A percentile compares a stretch with the other conserved stretches of the same genome.
These are phyloP conservation scores for Trinorchestia longiramus DNA, from an alignment of 1,140 invertebrate species.

Conservation along the genomic window DNA sequence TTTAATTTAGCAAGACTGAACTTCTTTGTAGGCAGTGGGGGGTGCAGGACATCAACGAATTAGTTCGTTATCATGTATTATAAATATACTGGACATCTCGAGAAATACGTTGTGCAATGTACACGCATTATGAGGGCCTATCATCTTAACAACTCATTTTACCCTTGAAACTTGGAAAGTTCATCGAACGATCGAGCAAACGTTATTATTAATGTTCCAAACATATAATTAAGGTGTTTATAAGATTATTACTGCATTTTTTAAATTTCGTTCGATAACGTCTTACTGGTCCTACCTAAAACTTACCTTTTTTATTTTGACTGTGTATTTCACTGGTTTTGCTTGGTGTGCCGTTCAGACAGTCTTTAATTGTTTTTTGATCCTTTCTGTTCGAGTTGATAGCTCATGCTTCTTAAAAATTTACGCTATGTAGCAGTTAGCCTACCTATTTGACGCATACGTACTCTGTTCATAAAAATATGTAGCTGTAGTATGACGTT, in stretches of 20 bases:
- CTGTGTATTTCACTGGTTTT: too few relatives aligned
- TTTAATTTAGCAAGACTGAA: neutral
- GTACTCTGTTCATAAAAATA: too few relatives aligned
- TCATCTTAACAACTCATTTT: neutral
- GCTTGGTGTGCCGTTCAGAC: too few relatives aligned
- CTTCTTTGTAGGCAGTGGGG: neutral
- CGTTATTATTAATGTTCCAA: neutral
- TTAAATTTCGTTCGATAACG: too few relatives aligned
- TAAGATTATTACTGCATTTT: neutral
- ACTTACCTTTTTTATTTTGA: too few relatives aligned
- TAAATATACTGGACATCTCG: neutral
- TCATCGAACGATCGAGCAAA: neutral
- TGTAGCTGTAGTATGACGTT: too few relatives aligned
- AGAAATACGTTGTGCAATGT: neutral
- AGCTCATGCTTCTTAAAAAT: too few relatives aligned
- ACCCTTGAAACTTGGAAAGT: neutral
- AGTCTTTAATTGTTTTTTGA: too few relatives aligned
- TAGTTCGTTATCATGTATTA: neutral
- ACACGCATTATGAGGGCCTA: neutral
- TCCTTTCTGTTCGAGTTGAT: too few relatives aligned
- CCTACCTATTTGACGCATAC: too few relatives aligned
- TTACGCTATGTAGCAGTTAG: too few relatives aligned
- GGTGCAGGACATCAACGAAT: neutral
- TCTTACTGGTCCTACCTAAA: neutral
- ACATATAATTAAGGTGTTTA: neutral